Evolutionary conservation across 2,888 invertebrate genomes (phyloP).

Genomic region (Ypsolopha sequella): DNA sequence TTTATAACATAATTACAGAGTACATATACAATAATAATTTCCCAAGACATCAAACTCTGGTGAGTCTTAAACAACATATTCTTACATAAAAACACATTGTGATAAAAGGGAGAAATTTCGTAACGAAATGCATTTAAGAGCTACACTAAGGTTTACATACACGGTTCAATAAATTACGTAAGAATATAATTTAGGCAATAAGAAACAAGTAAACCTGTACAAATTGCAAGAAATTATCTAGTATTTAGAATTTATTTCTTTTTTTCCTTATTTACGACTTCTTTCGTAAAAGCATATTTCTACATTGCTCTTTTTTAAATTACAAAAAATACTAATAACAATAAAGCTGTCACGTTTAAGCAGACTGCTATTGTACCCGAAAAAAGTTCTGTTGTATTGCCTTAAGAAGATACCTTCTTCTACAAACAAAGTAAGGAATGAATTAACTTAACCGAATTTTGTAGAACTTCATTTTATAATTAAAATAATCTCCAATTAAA

Average conservation of each 20-base stretch:
- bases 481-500: no score
- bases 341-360: no score
- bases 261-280: neutral
- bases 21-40: conserved; percentile 69
- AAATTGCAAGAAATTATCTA: conserved; percentile 13
- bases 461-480: no score
- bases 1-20: conserved; percentile 69
- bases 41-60: conserved; percentile 63
- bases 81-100: conserved; percentile 49
- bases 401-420: no score
- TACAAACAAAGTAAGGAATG: no score
- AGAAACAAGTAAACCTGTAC: conserved; percentile 50
- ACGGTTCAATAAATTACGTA: conserved; percentile 65
- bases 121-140: conserved; percentile 61
- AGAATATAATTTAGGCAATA: conserved; percentile 61
- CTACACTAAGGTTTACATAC: conserved; percentile 49
- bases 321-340: no score
- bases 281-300: neutral
- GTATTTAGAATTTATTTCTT: neutral
- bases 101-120: conserved; percentile 48
- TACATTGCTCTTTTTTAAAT: neutral
- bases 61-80: conserved; percentile 52
- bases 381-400: no score
- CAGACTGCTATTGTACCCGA: no score
- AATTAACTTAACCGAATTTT: no score